Percentiles rank a stretch among this genome's conserved stretches.
Conservation (phyloP, 2,113 vertebrate species). For the Perccottus glenii region DNA sequence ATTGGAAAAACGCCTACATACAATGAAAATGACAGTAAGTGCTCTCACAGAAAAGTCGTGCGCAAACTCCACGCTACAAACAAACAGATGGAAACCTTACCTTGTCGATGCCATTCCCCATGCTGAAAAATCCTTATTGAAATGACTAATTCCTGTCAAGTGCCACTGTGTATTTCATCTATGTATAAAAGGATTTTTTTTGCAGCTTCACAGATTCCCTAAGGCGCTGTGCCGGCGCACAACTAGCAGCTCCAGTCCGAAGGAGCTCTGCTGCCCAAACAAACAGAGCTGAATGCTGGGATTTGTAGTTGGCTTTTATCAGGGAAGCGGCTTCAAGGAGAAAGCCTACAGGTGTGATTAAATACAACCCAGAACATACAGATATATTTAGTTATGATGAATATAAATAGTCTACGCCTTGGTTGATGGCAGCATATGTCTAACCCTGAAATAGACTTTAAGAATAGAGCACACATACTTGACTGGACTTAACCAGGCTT, state of each 20-base stretch:
- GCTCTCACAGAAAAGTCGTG: neutral
- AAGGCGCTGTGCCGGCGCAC: constrained; percentile 7
- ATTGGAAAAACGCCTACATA: neutral
- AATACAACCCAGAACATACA: neutral
- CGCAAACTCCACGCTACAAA: constrained; percentile 10
- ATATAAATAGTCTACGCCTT: neutral
- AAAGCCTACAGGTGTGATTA: neutral
- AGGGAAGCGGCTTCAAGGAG: neutral
- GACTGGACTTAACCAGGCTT: neutral
- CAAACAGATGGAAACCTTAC: constrained; percentile 44
- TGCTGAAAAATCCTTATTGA: constrained; percentile 27
- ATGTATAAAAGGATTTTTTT: neutral
- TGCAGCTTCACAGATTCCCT: constrained; percentile 16
- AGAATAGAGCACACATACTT: neutral
- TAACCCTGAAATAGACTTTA: constrained; percentile 2
- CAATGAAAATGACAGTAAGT: constrained; percentile 4
- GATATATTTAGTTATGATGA: constrained; percentile 4
- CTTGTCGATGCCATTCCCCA: constrained; percentile 82
- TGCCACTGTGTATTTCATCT: neutral
- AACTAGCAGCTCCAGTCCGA: constrained; percentile 14
- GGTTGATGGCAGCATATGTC: neutral
- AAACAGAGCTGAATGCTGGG: constrained; percentile 47
- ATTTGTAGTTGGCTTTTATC: constrained; percentile 45
- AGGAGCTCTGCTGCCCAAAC: constrained; percentile 21
- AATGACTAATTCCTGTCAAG: neutral